Conservation (phyloP, 2,113 vertebrate species). For the Picathartes gymnocephalus region DNA sequence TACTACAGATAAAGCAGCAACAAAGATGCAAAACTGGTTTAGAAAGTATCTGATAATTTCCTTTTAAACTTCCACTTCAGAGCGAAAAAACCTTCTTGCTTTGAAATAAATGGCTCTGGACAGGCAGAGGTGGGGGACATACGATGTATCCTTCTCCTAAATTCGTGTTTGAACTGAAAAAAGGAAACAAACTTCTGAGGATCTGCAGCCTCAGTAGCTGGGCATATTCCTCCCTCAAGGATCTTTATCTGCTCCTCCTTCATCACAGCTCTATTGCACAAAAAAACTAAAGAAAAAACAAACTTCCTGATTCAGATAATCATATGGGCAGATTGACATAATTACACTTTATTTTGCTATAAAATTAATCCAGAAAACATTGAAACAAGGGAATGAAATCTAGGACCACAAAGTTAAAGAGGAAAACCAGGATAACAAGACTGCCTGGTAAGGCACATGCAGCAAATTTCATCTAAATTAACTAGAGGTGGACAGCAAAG, state of each 20-base stretch:
- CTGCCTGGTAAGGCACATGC: neutral
- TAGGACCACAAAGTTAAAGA: neutral
- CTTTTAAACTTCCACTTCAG: slow-evolving; percentile 17
- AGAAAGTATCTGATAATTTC: slow-evolving; percentile 13
- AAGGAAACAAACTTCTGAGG: slow-evolving; percentile 2
- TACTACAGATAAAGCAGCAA: neutral
- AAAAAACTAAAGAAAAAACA: neutral
- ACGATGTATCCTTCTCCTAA: neutral
- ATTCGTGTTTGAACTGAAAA: neutral
- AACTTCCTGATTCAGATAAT: neutral
- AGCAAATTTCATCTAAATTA: neutral
- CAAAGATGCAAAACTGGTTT: slow-evolving; percentile 20
- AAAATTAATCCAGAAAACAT: neutral
- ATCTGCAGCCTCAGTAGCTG: neutral
- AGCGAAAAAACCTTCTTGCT: neutral
- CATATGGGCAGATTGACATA: neutral
- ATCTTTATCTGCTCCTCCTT: neutral
- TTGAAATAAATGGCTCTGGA: slow-evolving; percentile 6
- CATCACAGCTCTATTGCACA: neutral
- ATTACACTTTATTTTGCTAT: neutral
- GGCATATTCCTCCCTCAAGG: neutral
- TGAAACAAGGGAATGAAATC: neutral
- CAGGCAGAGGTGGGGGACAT: neutral
- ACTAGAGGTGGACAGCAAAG: neutral
- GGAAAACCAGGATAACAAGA: neutral